phyloP scores from a whole-genome alignment of 1,140 invertebrate species.

The Zaprionus gabonicus region DNA sequence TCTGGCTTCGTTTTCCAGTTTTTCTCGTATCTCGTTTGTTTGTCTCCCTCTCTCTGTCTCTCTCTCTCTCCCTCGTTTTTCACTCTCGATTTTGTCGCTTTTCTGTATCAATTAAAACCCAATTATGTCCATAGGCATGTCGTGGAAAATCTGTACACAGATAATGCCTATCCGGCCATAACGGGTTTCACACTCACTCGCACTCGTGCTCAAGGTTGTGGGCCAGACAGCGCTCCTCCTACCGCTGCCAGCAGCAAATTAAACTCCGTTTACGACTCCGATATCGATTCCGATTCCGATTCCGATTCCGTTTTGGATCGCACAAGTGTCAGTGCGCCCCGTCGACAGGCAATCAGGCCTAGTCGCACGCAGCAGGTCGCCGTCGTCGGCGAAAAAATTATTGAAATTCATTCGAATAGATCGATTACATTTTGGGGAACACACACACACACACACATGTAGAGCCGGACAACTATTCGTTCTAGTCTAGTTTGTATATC shows the following conservation, averaged over 20 bases:
- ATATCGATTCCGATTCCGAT: background rate
- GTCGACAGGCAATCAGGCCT: slow-evolving; percentile 53
- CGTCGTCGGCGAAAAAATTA: slow-evolving; percentile 29
- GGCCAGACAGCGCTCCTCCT: background rate
- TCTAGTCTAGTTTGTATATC: background rate
- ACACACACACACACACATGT: background rate
- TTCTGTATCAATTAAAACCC: slow-evolving; percentile 67
- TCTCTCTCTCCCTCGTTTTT: background rate
- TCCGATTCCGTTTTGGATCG: slow-evolving; percentile 26
- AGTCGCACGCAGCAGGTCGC: slow-evolving; percentile 28
- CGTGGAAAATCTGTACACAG: slow-evolving; percentile 58
- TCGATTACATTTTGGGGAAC: slow-evolving; percentile 6
- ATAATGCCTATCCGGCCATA: slow-evolving; percentile 64
- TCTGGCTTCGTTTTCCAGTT: slow-evolving; percentile 4
- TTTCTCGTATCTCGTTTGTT: slow-evolving; percentile 8
- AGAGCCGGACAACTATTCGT: background rate
- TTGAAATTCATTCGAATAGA: slow-evolving; percentile 33
- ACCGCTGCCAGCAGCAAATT: slow-evolving; percentile 1
- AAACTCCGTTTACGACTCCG: background rate
- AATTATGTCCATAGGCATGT: slow-evolving; percentile 68
- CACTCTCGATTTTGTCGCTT: slow-evolving; percentile 35
- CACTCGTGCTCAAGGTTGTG: slow-evolving; percentile 58
- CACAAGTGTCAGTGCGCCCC: slow-evolving; percentile 35
- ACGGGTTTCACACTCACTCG: slow-evolving; percentile 55
- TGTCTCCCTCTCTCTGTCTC: background rate